A percentile compares a stretch with the other conserved stretches of the same genome.
These are phyloP conservation scores for Trachelipus rathkii DNA, from an alignment of 1,140 invertebrate species.

Conservation along the genomic window DNA sequence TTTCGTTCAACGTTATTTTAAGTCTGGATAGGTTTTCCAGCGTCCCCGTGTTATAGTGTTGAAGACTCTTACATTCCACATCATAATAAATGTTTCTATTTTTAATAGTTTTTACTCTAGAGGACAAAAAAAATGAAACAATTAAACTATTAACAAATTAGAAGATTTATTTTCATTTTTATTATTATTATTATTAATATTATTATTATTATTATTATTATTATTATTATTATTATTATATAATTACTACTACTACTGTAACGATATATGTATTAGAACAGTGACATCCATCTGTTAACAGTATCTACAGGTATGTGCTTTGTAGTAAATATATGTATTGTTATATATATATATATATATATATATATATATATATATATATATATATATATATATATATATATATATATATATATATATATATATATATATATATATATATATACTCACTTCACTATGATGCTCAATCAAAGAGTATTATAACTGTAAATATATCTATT, in stretches of 20 bases:
- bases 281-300: neutral
- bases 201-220: slow-evolving; percentile 12
- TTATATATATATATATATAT: slow-evolving; percentile 4
- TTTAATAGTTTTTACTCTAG: neutral
- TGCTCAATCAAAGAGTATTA: neutral
- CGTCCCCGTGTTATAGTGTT: too few species aligned
- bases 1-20: neutral
- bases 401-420: neutral
- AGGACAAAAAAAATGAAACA: neutral
- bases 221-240: neutral
- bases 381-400: neutral
- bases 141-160: neutral
- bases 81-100: neutral
- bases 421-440: neutral
- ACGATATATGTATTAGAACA: neutral
- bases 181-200: slow-evolving; percentile 5
- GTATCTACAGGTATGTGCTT: neutral
- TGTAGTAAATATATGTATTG: neutral
- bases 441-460: neutral
- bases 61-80: neutral
- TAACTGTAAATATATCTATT: neutral
- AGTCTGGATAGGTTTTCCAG: too few species aligned
- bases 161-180: neutral
- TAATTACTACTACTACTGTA: too few species aligned
- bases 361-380: slow-evolving; percentile 15